Percentiles rank a stretch among this genome's conserved stretches.
These are phyloP conservation scores for Dasyurus viverrinus DNA, from an alignment of 2,113 vertebrate genomes.

Conservation along the genomic window DNA sequence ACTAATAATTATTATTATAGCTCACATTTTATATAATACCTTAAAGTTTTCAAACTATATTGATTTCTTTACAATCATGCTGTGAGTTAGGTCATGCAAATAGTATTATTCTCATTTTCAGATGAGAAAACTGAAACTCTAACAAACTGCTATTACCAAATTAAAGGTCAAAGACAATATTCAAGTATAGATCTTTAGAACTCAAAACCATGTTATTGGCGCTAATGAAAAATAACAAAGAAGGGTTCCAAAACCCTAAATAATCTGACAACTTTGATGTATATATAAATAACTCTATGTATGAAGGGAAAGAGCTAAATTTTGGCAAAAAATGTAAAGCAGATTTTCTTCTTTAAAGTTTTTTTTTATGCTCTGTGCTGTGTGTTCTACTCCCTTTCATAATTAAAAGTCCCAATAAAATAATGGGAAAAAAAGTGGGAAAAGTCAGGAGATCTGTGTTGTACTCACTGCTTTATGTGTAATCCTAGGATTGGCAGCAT, in stretches of 20 bases:
- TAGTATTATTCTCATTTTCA: not conserved
- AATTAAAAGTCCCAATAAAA: not conserved
- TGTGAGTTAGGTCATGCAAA: not conserved
- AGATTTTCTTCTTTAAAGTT: not conserved
- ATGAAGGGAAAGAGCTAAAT: constrained; percentile 7
- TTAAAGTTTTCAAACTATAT: not conserved
- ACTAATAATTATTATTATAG: not conserved
- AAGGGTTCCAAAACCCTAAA: constrained; percentile 17
- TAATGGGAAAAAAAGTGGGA: not conserved
- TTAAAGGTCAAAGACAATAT: not conserved
- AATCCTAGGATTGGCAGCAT: not conserved
- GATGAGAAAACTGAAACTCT: not conserved
- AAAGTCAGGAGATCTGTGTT: not conserved
- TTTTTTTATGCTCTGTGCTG: not conserved
- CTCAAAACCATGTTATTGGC: not conserved
- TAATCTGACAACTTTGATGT: not conserved
- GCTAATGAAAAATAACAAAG: not conserved
- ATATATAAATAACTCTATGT: not conserved
- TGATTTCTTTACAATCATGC: not conserved
- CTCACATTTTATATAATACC: not conserved
- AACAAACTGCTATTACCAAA: not conserved
- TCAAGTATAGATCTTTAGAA: not conserved
- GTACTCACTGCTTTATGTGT: not conserved
- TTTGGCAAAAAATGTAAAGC: not conserved
- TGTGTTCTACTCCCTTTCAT: not conserved